These are phyloP conservation scores for Sitophilus oryzae DNA, from an alignment of 1,140 invertebrate species.

Conservation along the genomic window DNA sequence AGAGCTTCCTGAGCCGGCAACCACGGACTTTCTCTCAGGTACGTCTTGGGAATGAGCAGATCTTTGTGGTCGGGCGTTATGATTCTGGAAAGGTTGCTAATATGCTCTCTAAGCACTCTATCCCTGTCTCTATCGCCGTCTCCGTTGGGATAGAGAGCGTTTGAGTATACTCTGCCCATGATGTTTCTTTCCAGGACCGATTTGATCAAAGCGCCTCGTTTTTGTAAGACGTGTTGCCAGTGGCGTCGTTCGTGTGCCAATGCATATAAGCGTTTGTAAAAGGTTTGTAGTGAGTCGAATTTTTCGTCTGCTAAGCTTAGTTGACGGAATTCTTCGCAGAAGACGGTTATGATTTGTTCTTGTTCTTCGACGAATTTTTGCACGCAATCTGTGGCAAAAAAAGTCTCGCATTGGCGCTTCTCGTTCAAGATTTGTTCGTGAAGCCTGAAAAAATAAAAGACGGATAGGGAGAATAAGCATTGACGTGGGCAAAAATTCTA, in stretches of 20 bases:
- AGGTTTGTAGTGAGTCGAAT: constrained; percentile 64
- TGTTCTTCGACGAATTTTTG: constrained; percentile 70
- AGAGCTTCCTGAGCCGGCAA: constrained; percentile 93
- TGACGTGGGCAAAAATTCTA: constrained; percentile 1
- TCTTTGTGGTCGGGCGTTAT: constrained; percentile 81
- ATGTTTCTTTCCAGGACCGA: constrained; percentile 65
- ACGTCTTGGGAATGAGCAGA: constrained; percentile 73
- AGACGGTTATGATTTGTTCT: constrained; percentile 59
- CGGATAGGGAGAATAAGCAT: not conserved
- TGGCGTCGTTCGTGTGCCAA: constrained; percentile 63
- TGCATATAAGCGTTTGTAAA: constrained; percentile 52
- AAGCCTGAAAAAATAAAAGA: constrained; percentile 45
- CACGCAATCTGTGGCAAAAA: constrained; percentile 74
- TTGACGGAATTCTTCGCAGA: constrained; percentile 71
- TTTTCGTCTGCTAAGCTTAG: constrained; percentile 77
- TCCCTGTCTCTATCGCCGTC: constrained; percentile 92
- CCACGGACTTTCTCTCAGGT: constrained; percentile 91
- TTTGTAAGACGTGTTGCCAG: constrained; percentile 51
- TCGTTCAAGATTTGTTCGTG: constrained; percentile 62
- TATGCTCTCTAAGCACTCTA: constrained; percentile 82
- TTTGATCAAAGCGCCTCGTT: constrained; percentile 26
- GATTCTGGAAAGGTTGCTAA: constrained; percentile 72
- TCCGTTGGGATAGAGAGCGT: constrained; percentile 94
- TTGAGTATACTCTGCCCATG: constrained; percentile 84
- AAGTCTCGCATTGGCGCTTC: constrained; percentile 67